Evolutionary conservation across 2,113 vertebrate genomes (phyloP).

Genomic region (Cyanoramphus novaezelandiae): DNA sequence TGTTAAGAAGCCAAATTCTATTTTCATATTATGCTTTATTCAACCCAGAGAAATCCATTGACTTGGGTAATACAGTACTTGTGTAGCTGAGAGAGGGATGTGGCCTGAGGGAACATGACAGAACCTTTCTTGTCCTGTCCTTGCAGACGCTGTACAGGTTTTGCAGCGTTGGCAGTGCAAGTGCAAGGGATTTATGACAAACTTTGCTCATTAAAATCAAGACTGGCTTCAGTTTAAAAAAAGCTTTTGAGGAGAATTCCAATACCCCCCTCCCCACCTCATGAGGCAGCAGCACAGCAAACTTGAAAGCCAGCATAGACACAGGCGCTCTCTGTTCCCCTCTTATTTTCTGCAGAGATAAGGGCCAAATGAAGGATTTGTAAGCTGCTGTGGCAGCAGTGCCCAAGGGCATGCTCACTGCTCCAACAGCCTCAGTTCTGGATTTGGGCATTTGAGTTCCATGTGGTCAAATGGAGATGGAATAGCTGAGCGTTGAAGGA

Average conservation of each 20-base stretch:
- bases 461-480: neutral
- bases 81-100: neutral
- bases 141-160: neutral
- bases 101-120: neutral
- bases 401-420: rapidly evolving
- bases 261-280: neutral
- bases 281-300: neutral
- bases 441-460: neutral
- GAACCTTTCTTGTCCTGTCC: neutral
- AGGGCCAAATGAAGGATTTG: neutral
- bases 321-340: rapidly evolving
- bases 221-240: neutral
- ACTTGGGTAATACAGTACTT: neutral
- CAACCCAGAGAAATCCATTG: neutral
- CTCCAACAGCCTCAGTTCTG: neutral
- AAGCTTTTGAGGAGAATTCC: neutral
- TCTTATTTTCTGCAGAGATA: neutral
- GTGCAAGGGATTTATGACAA: neutral
- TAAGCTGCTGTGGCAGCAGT: rapidly evolving
- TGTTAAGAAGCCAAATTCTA: neutral
- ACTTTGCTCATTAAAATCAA: neutral
- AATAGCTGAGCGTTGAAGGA: neutral
- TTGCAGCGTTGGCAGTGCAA: neutral
- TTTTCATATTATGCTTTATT: constrained; percentile 31
- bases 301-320: neutral